Base-by-base conservation (phyloP, 1,140 invertebrate genomes). In the Cyphomyrmex costatus region DNA sequence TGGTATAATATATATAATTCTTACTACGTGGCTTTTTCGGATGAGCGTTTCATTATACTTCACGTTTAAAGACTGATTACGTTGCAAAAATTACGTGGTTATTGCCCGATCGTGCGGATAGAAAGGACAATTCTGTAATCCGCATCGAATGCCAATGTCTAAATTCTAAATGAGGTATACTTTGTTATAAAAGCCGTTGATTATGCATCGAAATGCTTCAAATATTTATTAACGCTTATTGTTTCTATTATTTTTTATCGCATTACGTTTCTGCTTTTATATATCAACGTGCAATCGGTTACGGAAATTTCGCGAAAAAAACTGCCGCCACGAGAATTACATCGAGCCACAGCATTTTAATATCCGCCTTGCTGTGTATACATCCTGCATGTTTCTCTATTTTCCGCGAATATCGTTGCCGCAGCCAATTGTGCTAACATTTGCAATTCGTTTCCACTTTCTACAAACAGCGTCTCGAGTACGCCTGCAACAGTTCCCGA, bases 361-460 rank as follows among this genome's bases (percentile, higher is more conserved):
- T 42, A 71, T 80, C 51, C 49, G n/a, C 33, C 33, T 70, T 46
- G 61, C 61, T 5, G 51, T 27, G 49, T 24, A 56, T 30, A 24
- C 30, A 8, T 36, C 73, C n/a, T 30, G 24, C 51, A 19, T 24
- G 53, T 60, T 83, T 74, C 79, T 83, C 79, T 74, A 83, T 73
- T 83, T 83, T 83, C 79, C 79, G 79, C 79, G 79, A 61, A 46
- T 60, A 74, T 68, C 68, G 68, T 60, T 33, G 53, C 19, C 79
- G 53, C 53, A 46, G 42, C 79, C 79, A 83, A 83, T 83, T 83
- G 79, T 83, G 68, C 79, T 74, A 83, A 83, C 79, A 83, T 83
- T 82, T 82, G 58, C 82, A 24, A 85, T 77, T 77, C 82, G 82
- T 33, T 65, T 78, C 53, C 68, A 73, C 79, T 83, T 83, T 83